A percentile compares a stretch with the other conserved stretches of the same genome.
Evolutionary conservation across 2,888 invertebrate species (phyloP).

Genomic region (Neoascia interrupta): DNA sequence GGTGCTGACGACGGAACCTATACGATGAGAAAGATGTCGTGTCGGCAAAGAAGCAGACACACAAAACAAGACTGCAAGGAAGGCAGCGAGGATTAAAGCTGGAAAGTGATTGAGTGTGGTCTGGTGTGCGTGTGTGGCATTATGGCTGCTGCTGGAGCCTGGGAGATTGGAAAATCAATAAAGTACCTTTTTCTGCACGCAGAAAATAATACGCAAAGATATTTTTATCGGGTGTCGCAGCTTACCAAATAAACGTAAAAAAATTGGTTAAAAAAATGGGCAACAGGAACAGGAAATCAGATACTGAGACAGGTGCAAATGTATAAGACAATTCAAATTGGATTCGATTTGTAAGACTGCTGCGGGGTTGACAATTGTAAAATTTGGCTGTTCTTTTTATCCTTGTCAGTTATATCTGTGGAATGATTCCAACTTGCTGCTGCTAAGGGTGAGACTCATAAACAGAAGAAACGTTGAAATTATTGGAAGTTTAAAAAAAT

Average conservation of each 20-base stretch:
- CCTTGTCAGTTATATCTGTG: too few species aligned
- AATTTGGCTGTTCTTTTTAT: too few species aligned
- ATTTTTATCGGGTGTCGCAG: too few species aligned
- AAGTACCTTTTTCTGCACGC: neutral
- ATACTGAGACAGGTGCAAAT: slow-evolving; percentile 12
- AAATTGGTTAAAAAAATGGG: slow-evolving; percentile 38
- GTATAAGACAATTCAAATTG: too few species aligned
- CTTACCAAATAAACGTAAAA: too few species aligned
- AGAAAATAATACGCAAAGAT: neutral
- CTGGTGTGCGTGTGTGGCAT: neutral
- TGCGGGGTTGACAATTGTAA: too few species aligned
- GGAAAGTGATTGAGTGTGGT: slow-evolving; percentile 58
- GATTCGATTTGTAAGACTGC: too few species aligned
- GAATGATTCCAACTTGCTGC: too few species aligned
- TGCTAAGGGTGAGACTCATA: too few species aligned
- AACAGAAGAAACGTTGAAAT: too few species aligned
- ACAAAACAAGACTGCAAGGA: slow-evolving; percentile 3
- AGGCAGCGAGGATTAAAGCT: slow-evolving; percentile 48
- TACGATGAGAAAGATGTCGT: neutral
- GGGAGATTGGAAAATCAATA: slow-evolving; percentile 32
- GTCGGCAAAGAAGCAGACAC: neutral
- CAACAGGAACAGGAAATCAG: slow-evolving; percentile 18
- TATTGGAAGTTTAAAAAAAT: too few species aligned
- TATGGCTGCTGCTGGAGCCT: neutral
- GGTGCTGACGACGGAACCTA: neutral